phyloP scores from a whole-genome alignment of 2,113 vertebrate genomes.

The Phainopepla nitens region DNA sequence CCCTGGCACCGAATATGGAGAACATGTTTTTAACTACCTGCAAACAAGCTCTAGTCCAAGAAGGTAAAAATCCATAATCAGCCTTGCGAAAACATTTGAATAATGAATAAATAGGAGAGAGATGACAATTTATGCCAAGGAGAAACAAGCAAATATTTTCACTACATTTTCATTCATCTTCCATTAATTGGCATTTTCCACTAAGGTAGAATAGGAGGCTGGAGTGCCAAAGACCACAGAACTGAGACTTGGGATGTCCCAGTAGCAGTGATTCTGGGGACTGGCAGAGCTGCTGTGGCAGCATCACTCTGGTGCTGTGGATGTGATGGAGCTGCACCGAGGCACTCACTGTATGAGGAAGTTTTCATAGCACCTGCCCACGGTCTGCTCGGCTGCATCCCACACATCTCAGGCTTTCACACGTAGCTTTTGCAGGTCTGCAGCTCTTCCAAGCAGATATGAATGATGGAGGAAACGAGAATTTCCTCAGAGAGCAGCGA shows the following conservation, averaged over 20 bases:
- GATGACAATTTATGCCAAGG: background rate
- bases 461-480: background rate
- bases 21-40: background rate
- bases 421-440: background rate
- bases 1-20: background rate
- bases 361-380: constrained; percentile 51
- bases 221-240: background rate
- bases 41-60: background rate
- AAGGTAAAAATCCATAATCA: background rate
- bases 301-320: background rate
- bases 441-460: background rate
- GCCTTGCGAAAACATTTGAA: background rate
- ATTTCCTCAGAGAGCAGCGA: background rate
- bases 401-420: background rate
- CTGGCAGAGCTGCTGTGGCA: background rate
- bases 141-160: background rate
- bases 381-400: background rate
- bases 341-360: background rate
- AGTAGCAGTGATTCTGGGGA: background rate
- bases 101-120: background rate
- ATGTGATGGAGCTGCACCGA: background rate
- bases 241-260: background rate
- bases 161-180: background rate
- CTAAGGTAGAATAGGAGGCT: background rate
- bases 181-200: background rate